Base-by-base conservation (phyloP, 2,888 invertebrate species). In the Ypsolopha sequella region DNA sequence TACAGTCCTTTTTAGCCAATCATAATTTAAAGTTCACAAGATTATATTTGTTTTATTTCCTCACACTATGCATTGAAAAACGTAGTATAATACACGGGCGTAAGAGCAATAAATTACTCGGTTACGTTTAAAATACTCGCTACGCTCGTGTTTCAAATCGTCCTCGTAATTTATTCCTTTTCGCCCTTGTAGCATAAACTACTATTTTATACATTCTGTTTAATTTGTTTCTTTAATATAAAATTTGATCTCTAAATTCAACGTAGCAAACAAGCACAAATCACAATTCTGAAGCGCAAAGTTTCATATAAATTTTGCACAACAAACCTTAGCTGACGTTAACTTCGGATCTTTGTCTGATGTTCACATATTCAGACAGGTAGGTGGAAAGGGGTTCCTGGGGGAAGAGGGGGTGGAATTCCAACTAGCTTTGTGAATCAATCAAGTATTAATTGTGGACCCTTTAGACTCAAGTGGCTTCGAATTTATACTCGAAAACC, bases 321-420 rank as follows among this genome's bases (percentile, higher is more conserved):
- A 80, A 76, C 73, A 76, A 77, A 75, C 73, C 76, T 74, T 71
- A 73, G 70, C 74, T 77, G 74, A 77, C 76, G 77, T 78, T 75
- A 80, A 80, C 78, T 82, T 76, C 65, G 78, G 75, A 81, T 81
- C 82, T 82, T 79, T 76, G 80, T 78, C 76, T 81, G 80, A 73
- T 73, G 70, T 71, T 73, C 70, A 71, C 67, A 70, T 70, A 69
- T 51, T 9, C 52, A 35, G 52, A 47, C 71, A 64, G 70, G 70
- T 62, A 63, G 64, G 67, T 58, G 64, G 62, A 10, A n/a, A 44
- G 39, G 41, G 35, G 58, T 24, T 24, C 55, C 54, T 55, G 56
- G 56, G 55, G 60, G 57, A 51, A 49, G 57, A 56, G 52, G 57
- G 60, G 60, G 61, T 60, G 60, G 59, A 61, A 53, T 50, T 74